Base-by-base conservation (phyloP, 2,113 vertebrate species). In the Brevimyrus niger region DNA sequence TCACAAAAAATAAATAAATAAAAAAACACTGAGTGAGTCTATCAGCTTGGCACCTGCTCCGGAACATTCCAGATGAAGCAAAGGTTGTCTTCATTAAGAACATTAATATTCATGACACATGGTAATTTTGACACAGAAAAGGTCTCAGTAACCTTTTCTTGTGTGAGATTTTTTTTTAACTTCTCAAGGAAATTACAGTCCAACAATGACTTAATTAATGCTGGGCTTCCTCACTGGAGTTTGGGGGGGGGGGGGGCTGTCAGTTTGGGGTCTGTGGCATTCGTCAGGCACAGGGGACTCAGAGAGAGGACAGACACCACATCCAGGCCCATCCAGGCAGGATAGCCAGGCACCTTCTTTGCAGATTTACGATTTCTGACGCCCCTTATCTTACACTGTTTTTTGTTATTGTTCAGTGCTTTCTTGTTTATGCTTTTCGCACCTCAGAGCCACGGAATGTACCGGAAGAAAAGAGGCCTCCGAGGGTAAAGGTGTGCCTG, bases 41-140 rank as follows among this genome's bases (percentile, higher is more conserved):
- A 94, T 96, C 96, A 96, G 95, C 93, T 95, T 97, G 97, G 97
- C 97, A 97, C 97, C 97, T 97, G 97, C 97, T 98, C 97, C 96
- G 97, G 97, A 98, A 97, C 96, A 96, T 97, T 98, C 97, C 96
- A 97, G 97, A 97, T 97, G 97, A 97, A 98, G 97, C 97, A 97
- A 98, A 98, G 97, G 97, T 97, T 98, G 98, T 99, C 98, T 99
- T 99, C 97, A 98, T 98, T 98, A 98, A 97, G 96, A 96, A 96
- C 97, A 98, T 99, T 98, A 99, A 99, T 99, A 99, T 99, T 98
- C 98, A 99, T 99, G 98, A 97, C 91, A 97, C 97, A 98, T 99
- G 98, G 97, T 99, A 98, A 99, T 98, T 98, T 97, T 98, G 98
- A 99, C 98, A 98, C 97, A 97, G 97, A 97, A 98, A 99, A 99